phyloP scores from a whole-genome alignment of 2,888 invertebrate genomes.

The Subacronicta megacephala region DNA sequence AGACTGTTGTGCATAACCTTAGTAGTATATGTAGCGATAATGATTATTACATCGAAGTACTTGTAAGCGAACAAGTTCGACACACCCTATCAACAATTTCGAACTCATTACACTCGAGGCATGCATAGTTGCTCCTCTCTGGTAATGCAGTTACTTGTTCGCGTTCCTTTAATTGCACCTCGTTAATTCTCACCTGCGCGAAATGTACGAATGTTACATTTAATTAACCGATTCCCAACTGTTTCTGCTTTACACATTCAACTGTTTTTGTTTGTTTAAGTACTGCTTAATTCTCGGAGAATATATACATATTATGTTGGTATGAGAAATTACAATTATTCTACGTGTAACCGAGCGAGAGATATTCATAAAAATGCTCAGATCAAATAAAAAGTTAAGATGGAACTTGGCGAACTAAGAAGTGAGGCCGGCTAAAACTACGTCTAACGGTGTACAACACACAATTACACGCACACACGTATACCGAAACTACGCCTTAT shows the following conservation, averaged over 20 bases:
- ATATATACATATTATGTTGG: not conserved
- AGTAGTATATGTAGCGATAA: too few species aligned
- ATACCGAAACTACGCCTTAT: too few species aligned
- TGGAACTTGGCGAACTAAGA: too few species aligned
- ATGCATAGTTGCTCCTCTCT: slow-evolving; percentile 1
- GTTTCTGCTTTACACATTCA: slow-evolving; percentile 6
- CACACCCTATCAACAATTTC: slow-evolving; percentile 1
- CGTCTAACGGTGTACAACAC: too few species aligned
- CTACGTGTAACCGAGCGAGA: not conserved
- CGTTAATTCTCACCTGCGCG: slow-evolving; percentile 13
- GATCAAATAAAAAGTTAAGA: too few species aligned
- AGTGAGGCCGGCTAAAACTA: too few species aligned
- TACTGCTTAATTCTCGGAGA: not conserved
- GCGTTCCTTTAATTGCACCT: slow-evolving; percentile 24
- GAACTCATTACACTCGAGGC: not conserved
- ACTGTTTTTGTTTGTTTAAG: slow-evolving; percentile 1
- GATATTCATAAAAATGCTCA: too few species aligned
- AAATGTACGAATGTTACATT: slow-evolving; percentile 32
- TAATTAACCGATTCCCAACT: slow-evolving; percentile 35
- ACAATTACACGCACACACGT: too few species aligned
- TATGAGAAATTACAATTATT: not conserved
- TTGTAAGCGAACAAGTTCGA: too few species aligned
- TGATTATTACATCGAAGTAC: too few species aligned
- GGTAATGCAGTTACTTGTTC: slow-evolving; percentile 16
- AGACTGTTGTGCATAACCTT: too few species aligned